Evolutionary conservation across 2,888 invertebrate genomes (phyloP).

Genomic region (Xylota sylvarum): DNA sequence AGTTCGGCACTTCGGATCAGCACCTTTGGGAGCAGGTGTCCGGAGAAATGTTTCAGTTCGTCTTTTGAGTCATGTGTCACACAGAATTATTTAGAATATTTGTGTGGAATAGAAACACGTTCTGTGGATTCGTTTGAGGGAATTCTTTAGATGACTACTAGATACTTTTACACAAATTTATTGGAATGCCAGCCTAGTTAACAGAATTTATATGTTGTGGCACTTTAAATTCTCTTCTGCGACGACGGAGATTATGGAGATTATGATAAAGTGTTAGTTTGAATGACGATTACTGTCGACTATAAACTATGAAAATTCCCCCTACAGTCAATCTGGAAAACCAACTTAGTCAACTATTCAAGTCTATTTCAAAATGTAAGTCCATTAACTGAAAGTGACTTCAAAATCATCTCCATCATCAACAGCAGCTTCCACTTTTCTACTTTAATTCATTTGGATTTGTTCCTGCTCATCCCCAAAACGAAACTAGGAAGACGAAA

Average conservation of each 20-base stretch:
- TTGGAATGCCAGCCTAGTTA: background rate
- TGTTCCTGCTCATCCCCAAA: background rate
- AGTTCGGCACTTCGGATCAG: slow-evolving; percentile 57
- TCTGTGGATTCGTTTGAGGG: slow-evolving; percentile 1
- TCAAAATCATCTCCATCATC: slow-evolving; percentile 5
- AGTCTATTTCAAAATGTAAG: background rate
- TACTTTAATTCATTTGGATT: slow-evolving; percentile 49
- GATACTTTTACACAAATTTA: slow-evolving; percentile 26
- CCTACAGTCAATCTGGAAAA: background rate
- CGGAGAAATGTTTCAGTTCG: slow-evolving; percentile 19
- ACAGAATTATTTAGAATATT: slow-evolving; percentile 36
- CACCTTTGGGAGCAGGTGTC: slow-evolving; percentile 68
- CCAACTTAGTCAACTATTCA: background rate
- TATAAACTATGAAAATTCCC: background rate
- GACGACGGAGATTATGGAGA: background rate
- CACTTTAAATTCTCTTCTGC: background rate
- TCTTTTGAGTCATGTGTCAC: slow-evolving; percentile 40
- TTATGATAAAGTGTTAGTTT: too few species aligned
- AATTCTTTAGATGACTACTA: slow-evolving; percentile 29
- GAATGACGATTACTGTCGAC: too few species aligned
- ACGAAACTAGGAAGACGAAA: slow-evolving; percentile 21
- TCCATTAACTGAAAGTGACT: background rate
- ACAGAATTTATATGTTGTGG: background rate
- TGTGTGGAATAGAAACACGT: slow-evolving; percentile 27
- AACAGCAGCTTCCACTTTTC: slow-evolving; percentile 21